Evolutionary conservation across 2,888 invertebrate species (phyloP), one percentile per base, ranked within the genome.

Genomic region (Andrena bicolor): DNA sequence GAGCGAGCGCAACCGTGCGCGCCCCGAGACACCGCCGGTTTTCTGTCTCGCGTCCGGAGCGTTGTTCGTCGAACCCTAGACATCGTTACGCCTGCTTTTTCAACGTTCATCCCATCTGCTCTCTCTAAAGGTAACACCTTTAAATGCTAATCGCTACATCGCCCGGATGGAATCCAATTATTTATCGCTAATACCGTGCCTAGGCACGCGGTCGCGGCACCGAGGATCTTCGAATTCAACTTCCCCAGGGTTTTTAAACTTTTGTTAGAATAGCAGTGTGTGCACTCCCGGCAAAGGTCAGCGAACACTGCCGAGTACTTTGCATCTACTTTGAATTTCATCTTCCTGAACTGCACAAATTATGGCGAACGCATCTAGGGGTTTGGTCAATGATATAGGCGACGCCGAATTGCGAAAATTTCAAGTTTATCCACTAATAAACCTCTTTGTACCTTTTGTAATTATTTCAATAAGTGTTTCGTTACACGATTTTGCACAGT

Each of bases 91-190:
- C 68, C 49, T 32, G 60, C 49, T 49, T 60, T 73, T 81, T 51
- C 53, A 48, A 48, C 74, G 58, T 8, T 30, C 65, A 51, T 30
- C 73, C 30, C 60, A 20, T 48, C 63, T 30, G 68, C 48, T 51
- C 30, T 48, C 30, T 35, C 66, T 32, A 28, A 35, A 58, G 63
- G 63, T 68, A 63, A 73, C 80, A 73, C 61, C 80, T 73, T 68
- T 64, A 63, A 80, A 80, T 80, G 68, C 81, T 80, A 80, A 80
- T 80, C 71, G 80, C 60, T 65, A 72, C 72, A 66, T 58, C 60
- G 58, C 53, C 53, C 76, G 30, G 35, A 0, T 20, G 63, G 73
- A 73, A 73, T 66, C 49, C 81, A 80, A 68, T 80, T 80, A 80
- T 58, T 68, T 53, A 63, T 80, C 35, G 80, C 16, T 72, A 63